A percentile compares a stretch with the other conserved stretches of the same genome.
Conservation (phyloP, 2,113 vertebrate species). For the Diphyllodes magnificus region DNA sequence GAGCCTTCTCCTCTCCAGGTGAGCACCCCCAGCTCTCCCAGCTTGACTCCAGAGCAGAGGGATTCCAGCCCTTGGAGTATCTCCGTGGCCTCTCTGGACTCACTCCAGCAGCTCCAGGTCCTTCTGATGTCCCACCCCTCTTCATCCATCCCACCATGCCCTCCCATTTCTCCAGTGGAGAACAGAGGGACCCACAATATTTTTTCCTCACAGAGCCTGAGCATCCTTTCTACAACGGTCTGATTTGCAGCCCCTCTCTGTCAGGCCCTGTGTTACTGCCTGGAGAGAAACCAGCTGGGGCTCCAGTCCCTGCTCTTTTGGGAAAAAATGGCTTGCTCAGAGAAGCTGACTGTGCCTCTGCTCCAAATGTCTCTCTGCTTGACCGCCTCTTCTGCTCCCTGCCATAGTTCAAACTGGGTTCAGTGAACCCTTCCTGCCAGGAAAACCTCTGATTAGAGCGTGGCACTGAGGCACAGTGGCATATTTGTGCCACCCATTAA, state of each 20-base stretch:
- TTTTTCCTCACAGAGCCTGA: background rate
- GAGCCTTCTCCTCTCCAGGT: background rate
- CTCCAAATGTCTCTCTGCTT: background rate
- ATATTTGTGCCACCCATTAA: background rate
- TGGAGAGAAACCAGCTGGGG: background rate
- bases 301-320: background rate
- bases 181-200: background rate
- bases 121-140: background rate
- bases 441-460: background rate
- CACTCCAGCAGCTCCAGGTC: accelerated
- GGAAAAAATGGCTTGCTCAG: background rate
- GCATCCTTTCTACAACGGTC: background rate
- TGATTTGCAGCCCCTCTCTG: background rate
- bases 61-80: accelerated
- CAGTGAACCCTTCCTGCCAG: background rate
- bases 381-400: background rate
- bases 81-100: accelerated
- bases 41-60: background rate
- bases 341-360: background rate
- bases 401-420: background rate
- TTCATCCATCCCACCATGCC: background rate
- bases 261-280: background rate
- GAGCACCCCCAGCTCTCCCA: background rate
- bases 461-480: background rate
- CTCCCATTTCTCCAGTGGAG: background rate